Conservation (phyloP, 2,888 invertebrate genomes). For the Periphyllus acericola region DNA sequence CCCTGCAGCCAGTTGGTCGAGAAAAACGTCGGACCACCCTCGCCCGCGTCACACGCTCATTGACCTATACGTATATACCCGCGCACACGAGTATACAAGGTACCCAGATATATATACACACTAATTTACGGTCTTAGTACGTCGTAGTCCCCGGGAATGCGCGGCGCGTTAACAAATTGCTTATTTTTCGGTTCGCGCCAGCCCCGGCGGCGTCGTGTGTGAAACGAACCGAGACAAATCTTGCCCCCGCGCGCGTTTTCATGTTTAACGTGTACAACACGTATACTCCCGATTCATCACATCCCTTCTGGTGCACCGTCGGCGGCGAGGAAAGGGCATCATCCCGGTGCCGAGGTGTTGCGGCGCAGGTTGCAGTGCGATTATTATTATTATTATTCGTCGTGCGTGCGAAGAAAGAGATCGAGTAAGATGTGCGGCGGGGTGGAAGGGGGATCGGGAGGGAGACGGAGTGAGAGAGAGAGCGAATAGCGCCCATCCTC, state of each 20-base stretch:
- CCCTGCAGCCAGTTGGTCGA: background rate
- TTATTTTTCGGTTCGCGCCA: conserved; percentile 41
- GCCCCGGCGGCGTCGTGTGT: conserved; percentile 60
- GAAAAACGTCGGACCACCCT: background rate
- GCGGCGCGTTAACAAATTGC: conserved; percentile 47
- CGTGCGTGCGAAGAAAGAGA: background rate
- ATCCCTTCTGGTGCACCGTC: conserved; percentile 19
- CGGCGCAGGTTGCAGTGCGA: background rate
- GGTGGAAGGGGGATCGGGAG: background rate
- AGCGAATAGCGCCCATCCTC: background rate
- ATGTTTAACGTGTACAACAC: background rate
- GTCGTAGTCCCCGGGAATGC: background rate
- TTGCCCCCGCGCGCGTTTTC: background rate
- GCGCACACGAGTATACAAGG: too few relatives aligned
- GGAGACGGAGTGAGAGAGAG: background rate
- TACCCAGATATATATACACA: background rate
- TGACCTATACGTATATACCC: too few relatives aligned
- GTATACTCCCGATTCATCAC: conserved; percentile 19
- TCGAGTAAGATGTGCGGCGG: background rate
- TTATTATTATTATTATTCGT: background rate
- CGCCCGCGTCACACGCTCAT: background rate
- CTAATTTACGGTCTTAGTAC: conserved; percentile 45
- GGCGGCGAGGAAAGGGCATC: background rate
- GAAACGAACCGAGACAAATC: conserved; percentile 57
- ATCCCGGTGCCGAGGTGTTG: background rate